Base-by-base conservation (phyloP, 1,140 invertebrate species). In the Reticulitermes speratus region DNA sequence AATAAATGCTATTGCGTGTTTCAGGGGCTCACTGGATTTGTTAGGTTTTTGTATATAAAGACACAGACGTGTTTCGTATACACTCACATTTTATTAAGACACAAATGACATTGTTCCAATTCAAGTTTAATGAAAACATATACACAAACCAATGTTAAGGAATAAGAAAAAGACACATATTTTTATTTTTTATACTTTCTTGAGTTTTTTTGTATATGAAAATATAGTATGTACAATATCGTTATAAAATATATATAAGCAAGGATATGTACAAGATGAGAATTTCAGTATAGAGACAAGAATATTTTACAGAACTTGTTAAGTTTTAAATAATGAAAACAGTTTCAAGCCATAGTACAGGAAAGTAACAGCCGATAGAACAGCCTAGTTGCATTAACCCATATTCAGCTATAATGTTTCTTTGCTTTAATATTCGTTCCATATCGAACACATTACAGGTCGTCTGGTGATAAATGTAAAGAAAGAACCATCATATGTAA, bases 151-250 rank as follows among this genome's bases (percentile, higher is more conserved):
- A 75, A 75, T 30, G n/a, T 75, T 16, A 84, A 84, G 48, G 16
- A 84, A 84, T 65, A 84, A 84, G 84, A 84, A 84, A 38, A 45
- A 84, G 32, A 45, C 83, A 55, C 55, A 55, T 52, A 52, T 55
- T 55, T 52, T 23, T 84, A 32, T 55, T 38, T 52, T 83, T 84
- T 84, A 44, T 84, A 32, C 16, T 23, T 84, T 84, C n/a, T n/a
- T 52, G 5, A 48, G 44, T 12, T 16, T 55, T 84, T 84, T 84
- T 44, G 23, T 84, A 32, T 84, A 84, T 84, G 84, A 84, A 84
- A 84, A 84, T 84, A 84, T 84, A 84, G 48, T 84, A 84, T 84
- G 48, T 84, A 84, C 84, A 84, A 84, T 84, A 83, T 83, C 45
- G 55, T 84, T 65, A 55, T 52, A 84, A 52, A 84, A 84, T 55